Base-by-base conservation (phyloP, 1,140 invertebrate genomes). In the Matsumurasca onukii region DNA sequence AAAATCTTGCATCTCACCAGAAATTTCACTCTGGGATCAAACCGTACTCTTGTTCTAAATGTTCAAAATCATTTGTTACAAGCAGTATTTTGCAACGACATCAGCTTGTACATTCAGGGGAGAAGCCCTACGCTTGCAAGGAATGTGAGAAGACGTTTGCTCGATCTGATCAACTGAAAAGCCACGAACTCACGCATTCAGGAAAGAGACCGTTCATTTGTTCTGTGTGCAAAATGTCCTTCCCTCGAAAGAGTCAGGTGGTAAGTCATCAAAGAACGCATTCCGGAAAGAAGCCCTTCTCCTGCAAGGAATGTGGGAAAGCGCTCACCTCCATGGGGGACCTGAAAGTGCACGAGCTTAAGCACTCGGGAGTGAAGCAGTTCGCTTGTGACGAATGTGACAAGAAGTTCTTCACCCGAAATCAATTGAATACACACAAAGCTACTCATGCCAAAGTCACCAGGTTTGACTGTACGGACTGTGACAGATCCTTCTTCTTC, bases 281-380 rank as follows among this genome's bases (percentile, higher is more conserved):
- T 78, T 95, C 93, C 0, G 94, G 94, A 2, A 93, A 96, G 76
- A 92, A 95, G 73, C 93, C 93, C 0, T 96, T 95, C 77, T 88
- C 91, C 72, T 97, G 94, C 79, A 88, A 87, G 22, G 91, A 93
- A 76, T 97, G 94, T 79, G 91, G 93, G 39, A 84, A 91, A 0
- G 90, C 93, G 74, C 95, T 95, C 77, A 93, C 95, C 9, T 93
- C 95, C 79, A 93, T 93, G 17, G 93, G 93, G 20, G 98, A 98
- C 78, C 84, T 98, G 0, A 85, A 95, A 12, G 86, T 95, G 1
- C 96, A 98, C 74, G 80, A 97, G 31, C 85, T 95, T n/a, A 94
- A 97, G 0, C 95, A 98, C 77, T 98, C 96, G 0, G 94, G 96
- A 0, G 95, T 98, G 78, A 86, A 92, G 27, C 95, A 95, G 0